Conservation (phyloP, 2,888 invertebrate species). For the Sycophila texana region DNA sequence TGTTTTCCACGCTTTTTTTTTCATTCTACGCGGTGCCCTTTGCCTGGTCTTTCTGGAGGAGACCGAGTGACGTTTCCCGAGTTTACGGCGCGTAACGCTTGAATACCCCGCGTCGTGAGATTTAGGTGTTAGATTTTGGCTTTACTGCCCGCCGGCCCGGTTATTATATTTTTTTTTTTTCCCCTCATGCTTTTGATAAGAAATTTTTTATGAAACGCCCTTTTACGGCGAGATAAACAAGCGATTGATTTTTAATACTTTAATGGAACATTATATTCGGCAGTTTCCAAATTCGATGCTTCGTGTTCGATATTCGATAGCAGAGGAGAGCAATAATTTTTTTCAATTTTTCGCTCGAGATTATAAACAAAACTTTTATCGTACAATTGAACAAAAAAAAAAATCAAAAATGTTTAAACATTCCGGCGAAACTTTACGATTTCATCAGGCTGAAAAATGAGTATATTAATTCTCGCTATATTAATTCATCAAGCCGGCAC, state of each 20-base stretch:
- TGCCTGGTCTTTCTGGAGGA: conserved; percentile 2
- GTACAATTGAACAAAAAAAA: neutral
- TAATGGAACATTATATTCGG: too few species aligned
- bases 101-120: neutral
- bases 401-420: neutral
- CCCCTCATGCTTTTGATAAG: too few species aligned
- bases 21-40: neutral
- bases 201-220: too few species aligned
- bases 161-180: too few species aligned
- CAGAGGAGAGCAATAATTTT: too few species aligned
- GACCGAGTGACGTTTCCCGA: neutral
- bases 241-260: too few species aligned
- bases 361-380: neutral
- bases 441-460: conserved; percentile 5
- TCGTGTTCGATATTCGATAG: too few species aligned
- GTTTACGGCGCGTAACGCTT: neutral
- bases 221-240: too few species aligned
- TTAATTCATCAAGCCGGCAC: conserved; percentile 1
- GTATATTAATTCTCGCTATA: neutral
- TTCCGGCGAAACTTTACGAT: too few species aligned
- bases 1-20: conserved; percentile 21
- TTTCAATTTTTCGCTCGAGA: too few species aligned
- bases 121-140: neutral
- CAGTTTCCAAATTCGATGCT: too few species aligned
- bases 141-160: neutral